Base-by-base conservation (phyloP, 37 sponge, comb jelly and placozoan species). In the Chondrilla cf. caribensis region DNA sequence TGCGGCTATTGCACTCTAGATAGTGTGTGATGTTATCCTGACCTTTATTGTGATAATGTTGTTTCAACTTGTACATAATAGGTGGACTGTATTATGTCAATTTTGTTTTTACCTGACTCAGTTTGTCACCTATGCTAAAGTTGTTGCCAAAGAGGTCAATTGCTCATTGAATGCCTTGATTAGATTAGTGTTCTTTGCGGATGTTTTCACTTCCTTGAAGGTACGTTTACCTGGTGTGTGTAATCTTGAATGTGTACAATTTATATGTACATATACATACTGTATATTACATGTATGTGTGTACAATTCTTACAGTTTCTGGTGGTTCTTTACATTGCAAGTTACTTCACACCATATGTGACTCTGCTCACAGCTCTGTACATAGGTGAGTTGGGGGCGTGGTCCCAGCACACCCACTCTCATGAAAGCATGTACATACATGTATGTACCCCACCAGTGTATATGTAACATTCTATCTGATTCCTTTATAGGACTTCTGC, bases 271-370 rank as follows among this genome's bases (percentile, higher is more conserved):
- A 26, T 60, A 26, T 22, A n/a, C n/a, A n/a, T n/a, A n/a, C 26
- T 8, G 39, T 37, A 37, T 6, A 37, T 9, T 38, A 17, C 71
- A 32, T 81, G 62, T 22, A 11, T 8, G 22, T 31, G 70, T 70
- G 0, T 41, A 2, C 38, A 6, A 5, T 38, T 80, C 36, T 35
- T 86, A 0, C 82, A 91, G 92, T 91, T 87, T 87, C 82, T 89
- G 39, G 64, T 91, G 25, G 25, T 21, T 29, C 55, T 91, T 39
- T 91, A 85, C 85, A 22, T 87, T 1, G 43, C 66, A 0, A 87
- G 88, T 58, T 87, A 84, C 54, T n/a, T 91, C 79, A 91, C 92
- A 33, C 87, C 87, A 59, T 85, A 78, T 60, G 19, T 91, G 7
- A 83, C 81, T 22, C 31, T 91, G 76, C 62, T 87, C 60, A 79